Evolutionary conservation across 2,888 invertebrate species (phyloP).

Genomic region (Cataglyphis albicans): DNA sequence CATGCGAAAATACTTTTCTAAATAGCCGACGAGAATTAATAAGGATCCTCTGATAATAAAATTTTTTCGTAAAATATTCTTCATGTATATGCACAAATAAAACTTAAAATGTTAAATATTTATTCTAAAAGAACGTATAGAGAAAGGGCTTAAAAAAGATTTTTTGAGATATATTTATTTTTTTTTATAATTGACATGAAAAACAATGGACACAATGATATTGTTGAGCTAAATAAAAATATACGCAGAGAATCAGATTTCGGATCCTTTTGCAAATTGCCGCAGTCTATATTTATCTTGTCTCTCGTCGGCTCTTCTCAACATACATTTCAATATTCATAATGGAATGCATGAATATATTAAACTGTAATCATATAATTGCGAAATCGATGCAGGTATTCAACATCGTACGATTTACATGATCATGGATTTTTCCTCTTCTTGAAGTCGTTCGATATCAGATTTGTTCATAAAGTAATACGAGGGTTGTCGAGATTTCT

Average conservation of each 20-base stretch:
- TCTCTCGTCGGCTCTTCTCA: constrained; percentile 1
- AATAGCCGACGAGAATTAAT: neutral
- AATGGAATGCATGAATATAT: constrained; percentile 12
- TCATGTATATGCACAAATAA: neutral
- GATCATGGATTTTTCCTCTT: constrained; percentile 90
- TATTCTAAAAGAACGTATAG: neutral
- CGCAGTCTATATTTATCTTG: neutral
- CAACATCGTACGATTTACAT: constrained; percentile 54
- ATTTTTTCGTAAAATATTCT: constrained; percentile 25
- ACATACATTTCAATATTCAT: constrained; percentile 17
- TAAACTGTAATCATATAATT: constrained; percentile 24
- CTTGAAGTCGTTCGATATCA: constrained; percentile 93
- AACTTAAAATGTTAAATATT: constrained; percentile 12
- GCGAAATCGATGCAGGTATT: constrained; percentile 15
- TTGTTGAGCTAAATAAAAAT: neutral
- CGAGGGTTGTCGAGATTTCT: constrained; percentile 94
- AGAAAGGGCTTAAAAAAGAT: constrained; percentile 2
- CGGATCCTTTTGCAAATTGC: neutral
- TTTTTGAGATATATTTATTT: neutral
- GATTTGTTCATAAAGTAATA: constrained; percentile 97
- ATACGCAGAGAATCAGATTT: neutral
- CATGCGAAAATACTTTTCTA: neutral
- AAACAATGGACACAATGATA: neutral
- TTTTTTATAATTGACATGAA: neutral
- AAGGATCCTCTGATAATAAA: neutral